Conservation (phyloP, 2,888 invertebrate genomes). For the Muschampia plurimacula region DNA sequence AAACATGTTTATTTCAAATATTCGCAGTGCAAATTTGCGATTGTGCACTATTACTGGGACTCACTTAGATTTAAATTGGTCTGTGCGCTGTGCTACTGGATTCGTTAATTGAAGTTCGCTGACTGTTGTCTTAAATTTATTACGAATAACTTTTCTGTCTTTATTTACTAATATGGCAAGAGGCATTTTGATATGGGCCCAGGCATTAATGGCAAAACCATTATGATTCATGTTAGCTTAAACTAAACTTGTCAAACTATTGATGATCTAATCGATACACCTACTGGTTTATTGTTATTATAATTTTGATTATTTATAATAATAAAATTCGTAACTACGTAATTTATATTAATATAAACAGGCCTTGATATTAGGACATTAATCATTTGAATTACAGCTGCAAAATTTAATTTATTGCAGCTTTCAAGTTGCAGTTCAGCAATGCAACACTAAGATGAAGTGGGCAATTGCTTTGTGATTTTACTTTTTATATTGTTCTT, state of each 20-base stretch:
- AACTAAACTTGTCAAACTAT: slow-evolving; percentile 42
- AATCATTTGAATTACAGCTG: slow-evolving; percentile 18
- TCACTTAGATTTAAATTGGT: slow-evolving; percentile 52
- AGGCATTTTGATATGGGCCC: not conserved
- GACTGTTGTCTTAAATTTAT: slow-evolving; percentile 45
- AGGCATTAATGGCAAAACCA: slow-evolving; percentile 34
- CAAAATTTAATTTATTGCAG: slow-evolving; percentile 43
- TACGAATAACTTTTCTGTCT: not conserved
- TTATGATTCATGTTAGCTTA: slow-evolving; percentile 40
- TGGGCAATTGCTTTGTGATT: slow-evolving; percentile 32
- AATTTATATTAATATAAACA: slow-evolving; percentile 33
- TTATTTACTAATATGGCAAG: not conserved
- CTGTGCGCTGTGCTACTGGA: slow-evolving; percentile 49
- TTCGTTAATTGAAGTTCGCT: slow-evolving; percentile 59
- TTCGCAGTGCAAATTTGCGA: slow-evolving; percentile 48
- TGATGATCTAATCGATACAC: slow-evolving; percentile 72
- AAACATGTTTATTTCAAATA: slow-evolving; percentile 38
- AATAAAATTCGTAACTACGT: slow-evolving; percentile 21
- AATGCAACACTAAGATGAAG: slow-evolving; percentile 35
- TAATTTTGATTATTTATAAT: slow-evolving; percentile 41
- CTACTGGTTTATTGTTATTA: slow-evolving; percentile 55
- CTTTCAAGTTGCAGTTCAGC: slow-evolving; percentile 31
- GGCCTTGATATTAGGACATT: slow-evolving; percentile 16
- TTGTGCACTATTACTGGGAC: slow-evolving; percentile 53
- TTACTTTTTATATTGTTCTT: slow-evolving; percentile 38